Percentiles rank a stretch among this genome's conserved stretches.
Conservation (phyloP, 2,797 vertebrate species). For the Lacerta bilineata region DNA sequence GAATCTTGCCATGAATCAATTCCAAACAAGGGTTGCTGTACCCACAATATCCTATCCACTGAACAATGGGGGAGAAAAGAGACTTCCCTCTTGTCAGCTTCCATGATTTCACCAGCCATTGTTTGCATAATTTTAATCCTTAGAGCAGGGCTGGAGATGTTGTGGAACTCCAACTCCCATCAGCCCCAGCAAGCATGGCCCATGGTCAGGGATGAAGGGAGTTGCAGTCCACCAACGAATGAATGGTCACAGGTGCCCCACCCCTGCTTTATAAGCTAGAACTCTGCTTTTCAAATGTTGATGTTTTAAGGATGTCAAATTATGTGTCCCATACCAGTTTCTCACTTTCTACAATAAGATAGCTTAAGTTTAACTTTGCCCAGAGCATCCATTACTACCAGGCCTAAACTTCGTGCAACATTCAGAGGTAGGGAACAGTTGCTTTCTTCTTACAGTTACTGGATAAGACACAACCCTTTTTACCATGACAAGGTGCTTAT, state of each 20-base stretch:
- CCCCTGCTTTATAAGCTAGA: too few species aligned
- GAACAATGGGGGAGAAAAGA: background rate
- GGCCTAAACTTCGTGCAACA: slow-evolving; percentile 37
- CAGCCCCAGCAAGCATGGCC: too few species aligned
- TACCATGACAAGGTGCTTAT: slow-evolving; percentile 63
- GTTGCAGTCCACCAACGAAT: too few species aligned
- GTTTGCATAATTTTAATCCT: background rate
- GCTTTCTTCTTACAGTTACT: slow-evolving; percentile 28
- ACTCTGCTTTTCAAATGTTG: background rate
- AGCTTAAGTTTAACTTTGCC: background rate
- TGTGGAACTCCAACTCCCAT: too few species aligned
- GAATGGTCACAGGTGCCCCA: too few species aligned
- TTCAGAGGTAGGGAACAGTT: slow-evolving; percentile 36
- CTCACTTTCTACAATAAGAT: background rate
- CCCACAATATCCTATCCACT: background rate
- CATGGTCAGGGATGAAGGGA: too few species aligned
- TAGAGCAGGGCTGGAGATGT: background rate
- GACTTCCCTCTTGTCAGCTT: background rate
- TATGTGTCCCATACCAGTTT: background rate
- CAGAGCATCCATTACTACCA: background rate
- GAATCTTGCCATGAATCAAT: slow-evolving; percentile 3
- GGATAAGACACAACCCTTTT: slow-evolving; percentile 42
- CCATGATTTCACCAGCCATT: background rate
- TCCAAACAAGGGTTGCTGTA: background rate
- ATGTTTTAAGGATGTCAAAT: background rate